Conservation (phyloP, 2,113 vertebrate genomes). For the Gasterosteus aculeatus region DNA sequence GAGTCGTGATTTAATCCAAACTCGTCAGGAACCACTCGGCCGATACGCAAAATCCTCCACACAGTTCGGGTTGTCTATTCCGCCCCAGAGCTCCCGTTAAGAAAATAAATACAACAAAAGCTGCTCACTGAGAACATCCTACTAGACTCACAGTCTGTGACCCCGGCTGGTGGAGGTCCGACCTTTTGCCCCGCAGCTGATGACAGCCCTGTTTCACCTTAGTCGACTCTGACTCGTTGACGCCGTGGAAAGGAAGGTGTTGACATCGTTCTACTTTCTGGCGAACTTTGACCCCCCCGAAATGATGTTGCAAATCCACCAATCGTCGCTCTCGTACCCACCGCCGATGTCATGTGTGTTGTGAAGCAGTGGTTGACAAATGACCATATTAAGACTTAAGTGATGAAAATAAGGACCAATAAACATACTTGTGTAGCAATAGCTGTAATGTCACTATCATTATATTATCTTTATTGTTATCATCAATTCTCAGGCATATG, state of each 20-base stretch:
- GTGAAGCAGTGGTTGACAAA: conserved; percentile 11
- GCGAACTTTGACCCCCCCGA: conserved; percentile 9
- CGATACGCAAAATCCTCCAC: not conserved
- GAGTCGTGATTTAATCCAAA: not conserved
- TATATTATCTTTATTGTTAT: conserved; percentile 3
- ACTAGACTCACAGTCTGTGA: conserved; percentile 23
- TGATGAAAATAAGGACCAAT: not conserved
- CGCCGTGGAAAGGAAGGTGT: conserved; percentile 11
- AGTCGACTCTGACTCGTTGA: conserved; percentile 32
- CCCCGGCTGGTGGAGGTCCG: conserved; percentile 42
- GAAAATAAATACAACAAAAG: no score
- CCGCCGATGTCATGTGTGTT: not conserved
- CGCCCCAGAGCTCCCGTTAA: not conserved
- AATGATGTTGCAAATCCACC: conserved; percentile 27
- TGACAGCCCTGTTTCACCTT: conserved; percentile 53
- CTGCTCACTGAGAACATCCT: conserved; percentile 3
- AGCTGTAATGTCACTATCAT: not conserved
- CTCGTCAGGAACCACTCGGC: not conserved
- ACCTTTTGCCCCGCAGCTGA: conserved; percentile 32
- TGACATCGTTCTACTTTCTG: conserved; percentile 36
- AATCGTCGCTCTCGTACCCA: conserved; percentile 9
- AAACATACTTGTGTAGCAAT: not conserved
- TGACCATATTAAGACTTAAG: conserved; percentile 5
- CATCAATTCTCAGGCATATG: not conserved
- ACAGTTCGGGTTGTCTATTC: not conserved